phyloP scores from a whole-genome alignment of 2,888 invertebrate genomes.

The Tenthredo livida region DNA sequence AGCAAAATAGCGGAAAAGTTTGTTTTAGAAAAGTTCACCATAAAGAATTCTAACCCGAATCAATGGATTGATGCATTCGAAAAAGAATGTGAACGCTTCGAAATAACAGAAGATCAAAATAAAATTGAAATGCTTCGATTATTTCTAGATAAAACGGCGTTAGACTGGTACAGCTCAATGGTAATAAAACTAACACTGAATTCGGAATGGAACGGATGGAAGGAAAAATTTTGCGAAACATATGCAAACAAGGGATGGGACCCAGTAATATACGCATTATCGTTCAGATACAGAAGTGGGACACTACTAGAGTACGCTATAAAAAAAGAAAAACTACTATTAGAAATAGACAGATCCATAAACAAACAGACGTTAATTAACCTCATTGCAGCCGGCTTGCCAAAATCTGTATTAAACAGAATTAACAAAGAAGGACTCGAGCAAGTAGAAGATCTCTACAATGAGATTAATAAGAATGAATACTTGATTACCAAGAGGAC shows the following conservation, averaged over 20 bases:
- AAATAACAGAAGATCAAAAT: background rate
- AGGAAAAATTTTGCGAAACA: background rate
- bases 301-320: background rate
- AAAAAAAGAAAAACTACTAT: background rate
- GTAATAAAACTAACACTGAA: background rate
- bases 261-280: background rate
- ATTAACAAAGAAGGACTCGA: background rate
- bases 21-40: background rate
- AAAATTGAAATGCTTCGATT: background rate
- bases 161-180: slow-evolving; percentile 1
- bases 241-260: background rate
- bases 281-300: background rate
- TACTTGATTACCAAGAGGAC: background rate
- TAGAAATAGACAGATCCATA: background rate
- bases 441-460: background rate
- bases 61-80: background rate
- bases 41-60: background rate
- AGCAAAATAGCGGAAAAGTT: background rate
- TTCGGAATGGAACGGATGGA: background rate
- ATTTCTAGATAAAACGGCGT: background rate
- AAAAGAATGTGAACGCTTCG: background rate
- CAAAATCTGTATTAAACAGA: background rate
- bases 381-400: background rate
- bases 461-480: background rate
- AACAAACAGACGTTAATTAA: background rate